Evolutionary conservation across 1,140 invertebrate genomes (phyloP), one percentile per base, ranked within the genome.

Genomic region (Acromyrmex charruanus): DNA sequence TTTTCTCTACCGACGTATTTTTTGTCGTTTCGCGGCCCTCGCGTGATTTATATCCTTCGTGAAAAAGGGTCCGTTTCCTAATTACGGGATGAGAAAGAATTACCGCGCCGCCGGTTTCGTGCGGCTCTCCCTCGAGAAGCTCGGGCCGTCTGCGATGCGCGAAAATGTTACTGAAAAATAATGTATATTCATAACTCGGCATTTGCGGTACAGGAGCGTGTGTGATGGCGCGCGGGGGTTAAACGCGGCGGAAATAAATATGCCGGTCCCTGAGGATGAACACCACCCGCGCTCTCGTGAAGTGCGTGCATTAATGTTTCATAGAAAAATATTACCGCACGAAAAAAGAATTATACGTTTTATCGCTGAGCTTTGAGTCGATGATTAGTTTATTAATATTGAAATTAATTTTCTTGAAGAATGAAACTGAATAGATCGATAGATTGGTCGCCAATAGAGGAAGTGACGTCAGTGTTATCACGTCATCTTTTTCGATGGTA

Each of bases 31-130:
- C 53, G 59, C 63, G 65, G 65, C 86, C 86, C 89, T 77, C 88
- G 66, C 51, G 86, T 87, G 86, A 90, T 90, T 90, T 90, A 90
- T 85, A 75, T 79, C 59, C 68, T 25, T 49, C 72, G 59, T 82
- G 79, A 68, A 71, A 77, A 80, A 87, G 88, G 49, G 79, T 65
- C 75, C 89, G 88, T 87, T 90, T 90, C 88, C 89, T 90, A 90
- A 90, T 90, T 90, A 90, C 88, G 75, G 68, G 69, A 90, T 81
- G 88, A 90, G 81, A 90, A 90, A 90, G 86, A 81, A 88, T 90
- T 90, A 90, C 75, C 86, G 51, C 53, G 72, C 77, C 59, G 79
- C 63, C 75, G 63, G 75, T 72, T 82, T 25, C 49, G 74, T 61
- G 74, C 55, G 68, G 71, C 49, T 90, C 69, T 85, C 79, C 66